Percentiles rank a stretch among this genome's conserved stretches.
phyloP scores from a whole-genome alignment of 2,113 vertebrate species.

The Scalopus aquaticus region DNA sequence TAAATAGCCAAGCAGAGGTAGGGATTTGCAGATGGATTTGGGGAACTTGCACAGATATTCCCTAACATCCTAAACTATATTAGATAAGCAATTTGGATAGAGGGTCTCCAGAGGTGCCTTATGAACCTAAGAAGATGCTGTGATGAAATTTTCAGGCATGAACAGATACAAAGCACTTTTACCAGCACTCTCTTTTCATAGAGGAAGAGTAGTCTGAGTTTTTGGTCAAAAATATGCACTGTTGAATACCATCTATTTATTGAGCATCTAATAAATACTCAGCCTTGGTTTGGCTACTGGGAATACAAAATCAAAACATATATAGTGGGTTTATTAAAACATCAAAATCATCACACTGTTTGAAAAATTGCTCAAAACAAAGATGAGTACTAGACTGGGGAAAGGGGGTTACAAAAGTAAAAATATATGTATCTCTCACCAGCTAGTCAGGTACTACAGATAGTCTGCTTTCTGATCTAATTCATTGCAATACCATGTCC shows the following conservation, averaged over 20 bases:
- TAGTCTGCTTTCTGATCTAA: not conserved
- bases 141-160: not conserved
- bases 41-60: not conserved
- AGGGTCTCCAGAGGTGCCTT: not conserved
- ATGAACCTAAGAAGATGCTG: not conserved
- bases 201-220: not conserved
- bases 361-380: not conserved
- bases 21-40: not conserved
- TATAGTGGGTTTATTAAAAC: not conserved
- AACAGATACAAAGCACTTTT: not conserved
- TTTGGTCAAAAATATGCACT: not conserved
- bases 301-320: slow-evolving; percentile 2
- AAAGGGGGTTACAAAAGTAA: not conserved
- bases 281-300: not conserved
- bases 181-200: not conserved
- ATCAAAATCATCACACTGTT: not conserved
- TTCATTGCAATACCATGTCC: not conserved
- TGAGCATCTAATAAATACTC: not conserved
- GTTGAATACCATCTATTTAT: not conserved
- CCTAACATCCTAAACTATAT: not conserved
- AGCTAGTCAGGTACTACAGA: not conserved
- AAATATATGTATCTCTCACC: not conserved
- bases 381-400: not conserved
- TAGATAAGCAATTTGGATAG: not conserved
- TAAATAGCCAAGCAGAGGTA: not conserved